Conservation (phyloP, 2,113 vertebrate genomes). For the Tachysurus fulvidraco region DNA sequence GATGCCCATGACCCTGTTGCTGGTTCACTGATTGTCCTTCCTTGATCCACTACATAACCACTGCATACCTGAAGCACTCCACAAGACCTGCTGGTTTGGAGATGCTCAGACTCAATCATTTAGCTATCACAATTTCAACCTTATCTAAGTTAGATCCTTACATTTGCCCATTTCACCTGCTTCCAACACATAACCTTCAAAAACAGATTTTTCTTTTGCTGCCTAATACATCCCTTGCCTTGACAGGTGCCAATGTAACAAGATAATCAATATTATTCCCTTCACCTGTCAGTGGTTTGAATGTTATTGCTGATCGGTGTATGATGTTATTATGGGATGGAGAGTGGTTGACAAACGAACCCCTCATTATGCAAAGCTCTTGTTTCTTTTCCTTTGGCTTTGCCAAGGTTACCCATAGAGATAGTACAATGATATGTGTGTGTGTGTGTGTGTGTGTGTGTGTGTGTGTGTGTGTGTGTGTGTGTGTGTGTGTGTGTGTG, state of each 20-base stretch:
- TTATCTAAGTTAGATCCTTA: not conserved
- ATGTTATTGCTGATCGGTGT: not conserved
- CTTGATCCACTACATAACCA: not conserved
- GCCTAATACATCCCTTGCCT: no score
- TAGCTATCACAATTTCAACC: no score
- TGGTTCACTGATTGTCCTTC: no score
- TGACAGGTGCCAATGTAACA: not conserved
- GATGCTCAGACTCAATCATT: not conserved
- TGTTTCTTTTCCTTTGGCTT: conserved; percentile 61
- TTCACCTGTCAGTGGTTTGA: not conserved
- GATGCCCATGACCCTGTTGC: no score
- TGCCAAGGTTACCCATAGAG: conserved; percentile 73
- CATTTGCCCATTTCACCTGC: not conserved
- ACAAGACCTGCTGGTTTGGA: not conserved
- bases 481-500: conserved; percentile 53
- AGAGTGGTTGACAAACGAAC: conserved; percentile 46
- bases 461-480: conserved; percentile 41
- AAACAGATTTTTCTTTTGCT: no score
- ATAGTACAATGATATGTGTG: conserved; percentile 71
- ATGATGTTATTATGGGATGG: conserved; percentile 49
- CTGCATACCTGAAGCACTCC: not conserved
- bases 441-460: conserved; percentile 35
- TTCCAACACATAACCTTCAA: not conserved
- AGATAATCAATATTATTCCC: not conserved
- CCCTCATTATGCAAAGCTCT: conserved; percentile 56